These are phyloP conservation scores for Petrolisthes manimaculis DNA, from an alignment of 2,888 invertebrate genomes.

Conservation along the genomic window DNA sequence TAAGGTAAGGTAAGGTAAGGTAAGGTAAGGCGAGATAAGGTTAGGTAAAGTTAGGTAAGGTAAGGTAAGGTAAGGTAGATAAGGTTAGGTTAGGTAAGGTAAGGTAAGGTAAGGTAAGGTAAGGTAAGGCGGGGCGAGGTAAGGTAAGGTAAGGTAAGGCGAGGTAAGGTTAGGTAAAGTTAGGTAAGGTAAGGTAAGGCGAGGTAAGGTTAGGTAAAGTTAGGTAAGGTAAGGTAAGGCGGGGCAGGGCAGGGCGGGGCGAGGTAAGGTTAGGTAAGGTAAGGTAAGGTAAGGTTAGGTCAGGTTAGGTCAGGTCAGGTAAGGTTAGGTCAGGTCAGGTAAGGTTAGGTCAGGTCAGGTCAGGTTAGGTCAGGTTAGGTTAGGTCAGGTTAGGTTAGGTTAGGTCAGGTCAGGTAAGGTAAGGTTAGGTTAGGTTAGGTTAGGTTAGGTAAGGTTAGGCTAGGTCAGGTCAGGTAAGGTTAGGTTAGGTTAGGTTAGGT, in stretches of 20 bases:
- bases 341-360: background rate
- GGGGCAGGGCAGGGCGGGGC: background rate
- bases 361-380: background rate
- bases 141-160: too few species aligned
- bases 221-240: background rate
- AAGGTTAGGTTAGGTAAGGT: too few species aligned
- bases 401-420: background rate
- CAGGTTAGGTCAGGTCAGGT: background rate
- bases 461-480: too few species aligned
- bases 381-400: background rate
- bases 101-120: too few species aligned
- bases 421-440: background rate
- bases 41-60: too few species aligned
- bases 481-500: too few species aligned
- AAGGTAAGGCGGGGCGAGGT: too few species aligned
- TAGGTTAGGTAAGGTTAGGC: background rate
- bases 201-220: background rate
- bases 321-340: background rate
- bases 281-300: background rate
- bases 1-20: too few species aligned
- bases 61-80: too few species aligned
- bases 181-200: background rate
- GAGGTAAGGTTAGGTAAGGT: constrained; percentile 1
- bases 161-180: background rate
- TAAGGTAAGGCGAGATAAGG: too few species aligned